Evolutionary conservation across 1,140 invertebrate species (phyloP), one percentile per base, ranked within the genome.

Genomic region (Ceratina japonica): DNA sequence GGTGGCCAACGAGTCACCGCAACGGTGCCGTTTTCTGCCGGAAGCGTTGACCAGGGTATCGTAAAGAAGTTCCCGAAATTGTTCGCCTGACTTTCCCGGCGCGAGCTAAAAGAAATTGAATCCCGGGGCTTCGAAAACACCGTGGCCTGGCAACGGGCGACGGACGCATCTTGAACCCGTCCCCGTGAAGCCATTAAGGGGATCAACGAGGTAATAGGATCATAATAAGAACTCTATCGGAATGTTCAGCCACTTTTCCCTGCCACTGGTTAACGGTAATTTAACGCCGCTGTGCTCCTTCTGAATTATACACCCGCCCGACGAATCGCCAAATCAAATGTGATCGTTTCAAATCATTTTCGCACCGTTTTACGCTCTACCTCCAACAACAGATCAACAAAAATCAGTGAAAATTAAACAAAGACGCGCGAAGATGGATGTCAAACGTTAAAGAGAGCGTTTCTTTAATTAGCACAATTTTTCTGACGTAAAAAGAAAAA

Each of bases 41-140:
- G 37, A 72, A 72, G 5, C 22, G 56, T 72, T 72, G 70, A 49
- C 70, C 70, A 49, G 56, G 37, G 70, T 72, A 49, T 72, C 58
- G 70, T 72, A 62, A 72, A 72, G 56, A 61, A 72, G 58, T 61
- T 72, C 2, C 44, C 20, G 20, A 72, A 65, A 62, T 49, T 52
- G 62, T 54, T 37, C 72, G 24, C n/a, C 18, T 56, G 5, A 49
- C 16, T 61, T 49, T 49, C 1, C 16, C 15, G 3, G 12, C 37
- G 22, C 56, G 20, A 8, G 15, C 22, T 7, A 12, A 24, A 72
- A 72, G 70, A 61, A 72, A 72, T 72, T 59, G 27, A 59, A 71
- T 59, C 31, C 15, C 37, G 20, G 16, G 18, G 69, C 37, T 44
- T 44, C 56, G 54, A 27, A 22, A 70, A 58, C 56, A 22, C 16